phyloP scores from a whole-genome alignment of 2,888 invertebrate genomes.

The Drosophila robusta region DNA sequence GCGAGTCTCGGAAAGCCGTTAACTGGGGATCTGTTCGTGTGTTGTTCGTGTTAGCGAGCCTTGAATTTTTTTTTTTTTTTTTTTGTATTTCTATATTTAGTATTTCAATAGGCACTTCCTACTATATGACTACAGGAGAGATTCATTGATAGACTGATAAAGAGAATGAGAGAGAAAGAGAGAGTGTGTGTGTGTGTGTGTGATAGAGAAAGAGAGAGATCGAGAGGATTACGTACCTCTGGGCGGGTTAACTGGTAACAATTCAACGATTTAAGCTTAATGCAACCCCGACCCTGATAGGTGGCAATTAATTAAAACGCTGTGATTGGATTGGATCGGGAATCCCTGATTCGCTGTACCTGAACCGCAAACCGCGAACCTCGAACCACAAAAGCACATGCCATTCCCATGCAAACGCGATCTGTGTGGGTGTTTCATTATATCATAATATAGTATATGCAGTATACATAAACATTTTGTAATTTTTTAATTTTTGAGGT shows the following conservation, averaged over 20 bases:
- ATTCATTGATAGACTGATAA: constrained; percentile 33
- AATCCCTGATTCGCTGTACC: constrained; percentile 16
- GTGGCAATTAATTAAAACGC: constrained; percentile 25
- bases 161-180: constrained; percentile 14
- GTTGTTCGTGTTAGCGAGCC: constrained; percentile 35
- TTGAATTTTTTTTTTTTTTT: constrained; percentile 3
- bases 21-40: constrained; percentile 28
- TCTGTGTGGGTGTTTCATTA: constrained; percentile 36
- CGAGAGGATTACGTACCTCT: constrained; percentile 50
- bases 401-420: constrained; percentile 59
- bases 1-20: constrained; percentile 35
- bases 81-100: not conserved
- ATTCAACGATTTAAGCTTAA: constrained; percentile 24
- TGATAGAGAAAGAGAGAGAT: constrained; percentile 16
- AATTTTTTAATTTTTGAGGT: constrained; percentile 25
- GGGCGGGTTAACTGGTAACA: constrained; percentile 11
- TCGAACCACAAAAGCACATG: constrained; percentile 52
- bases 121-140: constrained; percentile 42
- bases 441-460: constrained; percentile 38
- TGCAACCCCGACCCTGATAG: constrained; percentile 24
- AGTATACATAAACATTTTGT: constrained; percentile 24
- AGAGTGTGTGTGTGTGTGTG: not conserved
- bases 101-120: constrained; percentile 12
- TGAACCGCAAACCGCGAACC: constrained; percentile 7
- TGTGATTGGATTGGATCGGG: constrained; percentile 21